Conservation (phyloP, 1,140 invertebrate genomes). For the Orchestia grillus region DNA sequence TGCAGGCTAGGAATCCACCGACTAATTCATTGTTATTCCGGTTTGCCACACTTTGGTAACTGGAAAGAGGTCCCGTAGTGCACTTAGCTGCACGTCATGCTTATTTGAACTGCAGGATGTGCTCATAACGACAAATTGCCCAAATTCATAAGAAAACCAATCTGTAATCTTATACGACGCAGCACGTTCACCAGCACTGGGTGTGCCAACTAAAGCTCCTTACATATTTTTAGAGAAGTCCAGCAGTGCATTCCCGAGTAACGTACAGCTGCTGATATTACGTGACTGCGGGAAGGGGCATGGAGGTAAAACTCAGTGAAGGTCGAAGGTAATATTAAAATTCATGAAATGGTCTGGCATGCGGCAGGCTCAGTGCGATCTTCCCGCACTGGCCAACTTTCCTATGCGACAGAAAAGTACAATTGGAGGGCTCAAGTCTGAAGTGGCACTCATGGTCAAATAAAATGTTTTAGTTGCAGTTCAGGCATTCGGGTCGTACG, state of each 20-base stretch:
- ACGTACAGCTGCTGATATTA: neutral
- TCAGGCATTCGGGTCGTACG: neutral
- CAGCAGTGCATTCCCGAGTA: neutral
- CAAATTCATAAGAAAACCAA: neutral
- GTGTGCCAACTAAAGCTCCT: neutral
- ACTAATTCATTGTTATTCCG: neutral
- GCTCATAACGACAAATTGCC: neutral
- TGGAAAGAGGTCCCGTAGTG: neutral
- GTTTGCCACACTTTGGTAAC: neutral
- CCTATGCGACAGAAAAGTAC: neutral
- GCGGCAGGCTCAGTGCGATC: neutral
- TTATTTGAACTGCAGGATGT: neutral
- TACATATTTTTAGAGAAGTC: neutral
- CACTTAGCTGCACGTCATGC: neutral
- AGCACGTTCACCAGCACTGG: neutral
- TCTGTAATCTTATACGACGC: neutral
- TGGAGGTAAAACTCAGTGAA: neutral
- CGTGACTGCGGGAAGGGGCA: neutral
- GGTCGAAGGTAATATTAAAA: neutral
- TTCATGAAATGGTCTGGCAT: neutral
- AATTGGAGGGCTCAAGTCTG: neutral
- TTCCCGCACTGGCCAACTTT: neutral
- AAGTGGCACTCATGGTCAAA: neutral
- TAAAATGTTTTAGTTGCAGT: neutral
- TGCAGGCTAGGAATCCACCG: neutral